Conservation (phyloP, 2,113 vertebrate species). For the Rousettus leschenaultii region DNA sequence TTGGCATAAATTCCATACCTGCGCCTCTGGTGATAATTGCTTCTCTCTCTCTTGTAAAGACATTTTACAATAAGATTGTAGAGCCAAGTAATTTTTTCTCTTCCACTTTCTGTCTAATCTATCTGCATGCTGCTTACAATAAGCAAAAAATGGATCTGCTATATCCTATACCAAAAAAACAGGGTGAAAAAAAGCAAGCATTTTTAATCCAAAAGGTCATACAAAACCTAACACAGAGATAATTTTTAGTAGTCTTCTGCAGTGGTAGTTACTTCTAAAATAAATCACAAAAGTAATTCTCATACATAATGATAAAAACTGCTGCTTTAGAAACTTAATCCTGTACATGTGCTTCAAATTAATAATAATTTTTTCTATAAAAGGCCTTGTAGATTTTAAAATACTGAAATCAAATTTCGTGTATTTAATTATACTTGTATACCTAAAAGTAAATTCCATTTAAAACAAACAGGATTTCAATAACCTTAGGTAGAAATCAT, state of each 20-base stretch:
- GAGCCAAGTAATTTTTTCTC: conserved; percentile 98
- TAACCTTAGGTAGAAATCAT: background rate
- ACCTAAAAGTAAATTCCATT: background rate
- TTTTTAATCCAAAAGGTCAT: conserved; percentile 10
- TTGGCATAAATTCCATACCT: conserved; percentile 83
- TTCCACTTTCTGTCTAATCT: conserved; percentile 99
- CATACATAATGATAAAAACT: background rate
- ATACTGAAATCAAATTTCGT: background rate
- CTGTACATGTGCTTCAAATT: background rate
- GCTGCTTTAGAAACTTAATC: conserved; percentile 16
- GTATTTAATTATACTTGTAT: background rate
- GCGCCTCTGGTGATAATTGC: conserved; percentile 95
- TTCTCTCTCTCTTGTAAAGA: conserved; percentile 97
- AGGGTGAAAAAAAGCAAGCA: background rate
- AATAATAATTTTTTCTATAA: background rate
- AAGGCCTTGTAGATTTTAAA: background rate
- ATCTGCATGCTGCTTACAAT: conserved; percentile 99
- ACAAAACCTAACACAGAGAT: background rate
- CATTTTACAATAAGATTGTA: conserved; percentile 99
- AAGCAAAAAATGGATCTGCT: conserved; percentile 99
- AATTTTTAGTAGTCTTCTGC: background rate
- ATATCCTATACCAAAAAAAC: conserved; percentile 89
- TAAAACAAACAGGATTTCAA: conserved; percentile 16
- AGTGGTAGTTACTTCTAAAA: background rate
- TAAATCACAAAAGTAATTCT: conserved; percentile 19